Conservation (phyloP, 2,888 invertebrate genomes). For the Pachydiplax longipennis region DNA sequence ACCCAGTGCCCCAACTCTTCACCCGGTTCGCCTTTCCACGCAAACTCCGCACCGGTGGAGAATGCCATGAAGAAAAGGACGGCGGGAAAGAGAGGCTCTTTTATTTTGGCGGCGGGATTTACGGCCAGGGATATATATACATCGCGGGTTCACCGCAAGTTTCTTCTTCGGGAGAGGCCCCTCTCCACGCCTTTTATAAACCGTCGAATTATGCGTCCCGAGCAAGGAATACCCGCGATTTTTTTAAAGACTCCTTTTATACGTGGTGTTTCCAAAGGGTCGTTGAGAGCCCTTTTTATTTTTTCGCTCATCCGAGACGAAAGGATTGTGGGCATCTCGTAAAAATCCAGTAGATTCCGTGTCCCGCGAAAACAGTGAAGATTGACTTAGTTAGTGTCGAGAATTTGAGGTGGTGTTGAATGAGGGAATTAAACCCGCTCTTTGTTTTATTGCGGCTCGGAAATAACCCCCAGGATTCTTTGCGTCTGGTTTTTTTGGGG, state of each 20-base stretch:
- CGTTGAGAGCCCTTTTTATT: background rate
- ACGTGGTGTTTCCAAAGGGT: background rate
- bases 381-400: slow-evolving; percentile 18
- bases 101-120: slow-evolving; percentile 6
- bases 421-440: background rate
- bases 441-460: background rate
- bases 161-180: background rate
- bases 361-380: background rate
- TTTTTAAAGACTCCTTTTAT: background rate
- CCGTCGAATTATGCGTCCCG: slow-evolving; percentile 7
- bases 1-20: background rate
- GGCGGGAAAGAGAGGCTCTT: background rate
- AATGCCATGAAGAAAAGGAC: background rate
- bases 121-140: slow-evolving; percentile 33
- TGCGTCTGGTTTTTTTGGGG: background rate
- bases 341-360: background rate
- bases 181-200: background rate
- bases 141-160: slow-evolving; percentile 1
- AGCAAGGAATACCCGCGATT: background rate
- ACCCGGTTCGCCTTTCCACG: background rate
- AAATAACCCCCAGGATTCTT: background rate
- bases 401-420: slow-evolving; percentile 22
- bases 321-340: slow-evolving; percentile 3
- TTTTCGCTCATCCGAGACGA: background rate
- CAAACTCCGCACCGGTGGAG: background rate